Evolutionary conservation across 2,888 invertebrate genomes (phyloP), one percentile per base, ranked within the genome.

Genomic region (Diploptera punctata): DNA sequence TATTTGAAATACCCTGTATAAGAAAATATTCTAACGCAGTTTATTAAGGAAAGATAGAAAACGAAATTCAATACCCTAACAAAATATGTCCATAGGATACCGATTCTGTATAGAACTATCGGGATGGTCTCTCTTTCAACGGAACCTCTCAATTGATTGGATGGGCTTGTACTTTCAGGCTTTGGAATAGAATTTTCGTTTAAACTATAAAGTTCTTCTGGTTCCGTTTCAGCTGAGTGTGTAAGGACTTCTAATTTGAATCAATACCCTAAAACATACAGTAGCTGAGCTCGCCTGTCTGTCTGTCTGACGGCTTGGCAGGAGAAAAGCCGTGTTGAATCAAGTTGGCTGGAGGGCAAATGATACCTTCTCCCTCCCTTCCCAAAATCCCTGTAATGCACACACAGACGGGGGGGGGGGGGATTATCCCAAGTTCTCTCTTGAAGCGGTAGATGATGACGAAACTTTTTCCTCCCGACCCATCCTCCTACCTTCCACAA

Each of bases 201-300:
- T 54, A 54, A n/a, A 54, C 54, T 21, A 26, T 26, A 16, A 54
- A 54, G 21, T 52, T 52, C 57, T 57, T 57, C 26, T 4, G 26
- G 29, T 57, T 31, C 57, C 29, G 57, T 57, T 31, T 0, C 47
- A n/a, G 18, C 47, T 47, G 16, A 47, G 24, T 57, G 16, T n/a
- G n/a, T 31, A 57, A 57, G 57, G 29, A 57, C 16, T 24, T 29
- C 29, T 57, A 57, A 57, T 57, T 57, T 57, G 29, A 57, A 57
- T 57, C 57, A 57, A 57, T 57, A 57, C 2, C 26, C 57, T 57
- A 26, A 54, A 54, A 26, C 54, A 24, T 16, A 24, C 13, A 54
- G 49, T 18, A 52, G 49, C 19, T 0, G 49, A 52, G 54, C 9
- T 49, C 21, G 57, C 16, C n/a, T 29, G 57, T 29, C n/a, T 29